Evolutionary conservation across 2,113 vertebrate species (phyloP), one percentile per base, ranked within the genome.

Genomic region (Egretta garzetta): DNA sequence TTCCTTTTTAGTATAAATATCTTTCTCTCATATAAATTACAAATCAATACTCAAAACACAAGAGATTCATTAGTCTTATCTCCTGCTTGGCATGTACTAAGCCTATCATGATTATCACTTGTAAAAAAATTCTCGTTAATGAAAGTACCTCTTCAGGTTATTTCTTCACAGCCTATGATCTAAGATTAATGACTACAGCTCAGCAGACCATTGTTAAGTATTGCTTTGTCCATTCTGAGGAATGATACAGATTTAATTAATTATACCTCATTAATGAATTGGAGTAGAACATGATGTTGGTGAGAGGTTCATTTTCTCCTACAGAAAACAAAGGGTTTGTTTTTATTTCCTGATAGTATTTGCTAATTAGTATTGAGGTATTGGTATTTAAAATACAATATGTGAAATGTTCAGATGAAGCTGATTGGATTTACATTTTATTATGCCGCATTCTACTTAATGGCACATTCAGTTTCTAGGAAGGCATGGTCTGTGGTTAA

Each of bases 101-200:
- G 83, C 53, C 0, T 1, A 86, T 70, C 50, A 71, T 85, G 55
- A 84, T 75, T 82, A 93, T 90, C 60, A 63, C 73, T 92, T 68
- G 41, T 84, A 85, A 79, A 86, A 86, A 90, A 80, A 58, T 23
- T 90, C 39, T 93, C 92, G 59, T 82, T 96, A 95, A 95, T 81
- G 76, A 85, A 96, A 89, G n/a, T 80, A 85, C 39, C 12, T 96
- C 80, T 89, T 93, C 58, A 73, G 71, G 74, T 86, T 19, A 66
- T 93, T 89, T 95, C 80, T 93, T 90, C 68, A 81, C 18, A 71
- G 43, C 9, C 76, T 66, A 3, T 77, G 83, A 72, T 68, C 83
- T 83, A 37, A 92, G 77, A 92, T 95, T 80, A 95, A 95, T 18
- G 10, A 21, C 47, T 80, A 64, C 35, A 88, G 23, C 71, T 90